Conservation (phyloP, 2,888 invertebrate genomes). For the Oligia fasciuncula region DNA sequence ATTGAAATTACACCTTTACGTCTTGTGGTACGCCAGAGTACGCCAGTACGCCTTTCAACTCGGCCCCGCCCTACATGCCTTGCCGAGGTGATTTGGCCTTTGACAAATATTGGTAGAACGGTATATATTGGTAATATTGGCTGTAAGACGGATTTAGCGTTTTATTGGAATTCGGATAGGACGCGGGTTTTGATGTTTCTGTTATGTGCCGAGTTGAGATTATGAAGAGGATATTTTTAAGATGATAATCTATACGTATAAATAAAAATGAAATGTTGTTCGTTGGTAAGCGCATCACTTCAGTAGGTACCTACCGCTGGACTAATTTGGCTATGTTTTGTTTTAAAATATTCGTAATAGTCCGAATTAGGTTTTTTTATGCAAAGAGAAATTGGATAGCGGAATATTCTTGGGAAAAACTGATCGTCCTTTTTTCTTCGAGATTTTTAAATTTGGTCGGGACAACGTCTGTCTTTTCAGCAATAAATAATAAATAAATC, state of each 20-base stretch:
- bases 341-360: background rate
- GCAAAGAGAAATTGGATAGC: background rate
- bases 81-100: constrained; percentile 77
- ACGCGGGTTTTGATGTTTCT: constrained; percentile 57
- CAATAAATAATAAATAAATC: too few species aligned
- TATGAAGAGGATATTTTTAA: background rate
- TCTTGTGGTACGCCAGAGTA: constrained; percentile 49
- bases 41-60: constrained; percentile 53
- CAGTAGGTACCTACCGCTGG: background rate
- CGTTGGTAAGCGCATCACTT: background rate
- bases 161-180: constrained; percentile 75
- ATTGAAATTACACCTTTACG: constrained; percentile 59
- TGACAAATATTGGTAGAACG: constrained; percentile 84
- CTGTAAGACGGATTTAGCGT: constrained; percentile 70
- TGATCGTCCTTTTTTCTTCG: background rate
- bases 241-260: background rate
- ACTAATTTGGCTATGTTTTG: background rate
- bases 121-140: constrained; percentile 80
- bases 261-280: background rate
- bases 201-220: background rate
- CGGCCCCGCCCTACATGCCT: constrained; percentile 53
- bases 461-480: background rate
- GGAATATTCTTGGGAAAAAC: background rate
- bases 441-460: too few species aligned
- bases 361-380: background rate